Percentiles rank a stretch among this genome's conserved stretches.
Conservation (phyloP, 2,797 vertebrate species). For the Rhynchonycteris naso region DNA sequence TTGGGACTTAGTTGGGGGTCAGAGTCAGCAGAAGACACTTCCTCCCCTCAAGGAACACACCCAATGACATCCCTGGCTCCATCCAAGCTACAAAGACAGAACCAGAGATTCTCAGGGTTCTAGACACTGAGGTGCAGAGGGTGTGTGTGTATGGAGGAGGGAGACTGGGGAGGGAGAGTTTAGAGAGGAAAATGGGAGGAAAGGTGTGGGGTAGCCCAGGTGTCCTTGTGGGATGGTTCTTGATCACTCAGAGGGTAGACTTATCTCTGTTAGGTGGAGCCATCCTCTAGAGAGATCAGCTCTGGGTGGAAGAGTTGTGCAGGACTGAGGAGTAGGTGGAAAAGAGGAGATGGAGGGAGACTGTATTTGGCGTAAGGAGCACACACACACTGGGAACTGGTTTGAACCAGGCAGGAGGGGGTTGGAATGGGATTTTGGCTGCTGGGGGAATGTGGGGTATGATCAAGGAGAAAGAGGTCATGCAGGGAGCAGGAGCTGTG, state of each 20-base stretch:
- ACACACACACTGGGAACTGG: background rate
- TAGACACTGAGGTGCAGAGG: background rate
- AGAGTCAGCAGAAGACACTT: background rate
- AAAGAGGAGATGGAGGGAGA: background rate
- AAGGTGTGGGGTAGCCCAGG: background rate
- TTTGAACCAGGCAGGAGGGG: background rate
- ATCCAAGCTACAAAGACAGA: background rate
- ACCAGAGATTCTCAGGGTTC: background rate
- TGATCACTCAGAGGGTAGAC: background rate
- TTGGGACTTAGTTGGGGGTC: background rate
- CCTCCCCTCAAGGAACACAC: background rate
- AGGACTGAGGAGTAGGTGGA: background rate
- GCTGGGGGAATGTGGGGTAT: background rate
- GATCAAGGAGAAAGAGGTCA: background rate
- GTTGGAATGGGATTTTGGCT: background rate
- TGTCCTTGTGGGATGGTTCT: background rate
- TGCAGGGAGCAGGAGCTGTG: background rate
- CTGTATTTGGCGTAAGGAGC: background rate
- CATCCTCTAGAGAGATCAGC: background rate
- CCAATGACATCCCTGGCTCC: background rate
- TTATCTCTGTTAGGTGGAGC: background rate
- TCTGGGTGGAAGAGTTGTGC: background rate
- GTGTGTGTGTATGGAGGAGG: background rate
- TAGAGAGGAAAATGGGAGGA: background rate
- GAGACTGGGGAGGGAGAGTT: background rate